phyloP scores from a whole-genome alignment of 2,888 invertebrate genomes.

The Psylliodes chrysocephalus region DNA sequence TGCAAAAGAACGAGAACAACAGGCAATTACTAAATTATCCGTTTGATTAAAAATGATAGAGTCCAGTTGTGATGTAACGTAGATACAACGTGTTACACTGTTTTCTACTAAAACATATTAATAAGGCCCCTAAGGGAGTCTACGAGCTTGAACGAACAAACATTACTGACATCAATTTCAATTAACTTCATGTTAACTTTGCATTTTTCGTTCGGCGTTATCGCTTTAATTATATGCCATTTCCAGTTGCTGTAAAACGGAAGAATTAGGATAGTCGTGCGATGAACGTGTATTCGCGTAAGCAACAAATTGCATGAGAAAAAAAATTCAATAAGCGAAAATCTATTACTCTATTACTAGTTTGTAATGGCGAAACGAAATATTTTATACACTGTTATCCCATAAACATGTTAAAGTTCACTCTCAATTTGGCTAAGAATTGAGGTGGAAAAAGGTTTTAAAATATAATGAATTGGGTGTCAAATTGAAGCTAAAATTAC shows the following conservation, averaged over 20 bases:
- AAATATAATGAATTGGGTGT: too few species aligned
- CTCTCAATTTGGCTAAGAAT: too few species aligned
- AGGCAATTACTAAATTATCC: slow-evolving; percentile 56
- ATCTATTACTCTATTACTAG: too few species aligned
- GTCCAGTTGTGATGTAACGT: slow-evolving; percentile 48
- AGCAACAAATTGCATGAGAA: too few species aligned
- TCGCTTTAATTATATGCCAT: background rate
- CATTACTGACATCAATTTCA: slow-evolving; percentile 6
- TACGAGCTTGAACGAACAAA: background rate
- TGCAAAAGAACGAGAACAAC: slow-evolving; percentile 48
- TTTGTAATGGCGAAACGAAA: too few species aligned
- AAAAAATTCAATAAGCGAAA: too few species aligned
- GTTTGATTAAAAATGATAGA: slow-evolving; percentile 53
- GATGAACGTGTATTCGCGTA: too few species aligned
- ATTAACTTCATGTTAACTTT: slow-evolving; percentile 4
- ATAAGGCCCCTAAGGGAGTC: slow-evolving; percentile 34
- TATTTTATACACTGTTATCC: too few species aligned
- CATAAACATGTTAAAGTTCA: too few species aligned
- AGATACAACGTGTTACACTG: slow-evolving; percentile 47
- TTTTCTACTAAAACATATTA: slow-evolving; percentile 54
- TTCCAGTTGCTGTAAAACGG: background rate
- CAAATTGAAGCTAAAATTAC: too few species aligned
- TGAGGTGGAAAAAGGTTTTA: too few species aligned
- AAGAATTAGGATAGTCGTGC: background rate
- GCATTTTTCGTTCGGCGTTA: slow-evolving; percentile 1